Base-by-base conservation (phyloP, 2,113 vertebrate genomes). In the Nannobrachium achirus region DNA sequence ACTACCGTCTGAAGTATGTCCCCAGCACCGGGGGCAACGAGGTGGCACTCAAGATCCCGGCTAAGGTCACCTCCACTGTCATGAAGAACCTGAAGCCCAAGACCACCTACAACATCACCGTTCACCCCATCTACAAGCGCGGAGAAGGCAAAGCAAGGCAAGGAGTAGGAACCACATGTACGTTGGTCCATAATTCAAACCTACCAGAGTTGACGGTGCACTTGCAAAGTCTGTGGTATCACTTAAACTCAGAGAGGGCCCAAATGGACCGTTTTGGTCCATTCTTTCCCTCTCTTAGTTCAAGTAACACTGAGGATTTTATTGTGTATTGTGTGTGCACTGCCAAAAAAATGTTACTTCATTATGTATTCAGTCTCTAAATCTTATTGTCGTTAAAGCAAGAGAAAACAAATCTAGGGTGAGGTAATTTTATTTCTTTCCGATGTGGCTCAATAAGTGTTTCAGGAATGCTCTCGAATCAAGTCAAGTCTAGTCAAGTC, bases 111-210 rank as follows among this genome's bases (percentile, higher is more conserved):
- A 77, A 94, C 78, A 85, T 98, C 85, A 93, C 80, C 0, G 95
- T 98, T 46, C 89, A 94, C 52, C 98, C 98, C 25, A 67, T 97
- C 70, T 98, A 99, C 86, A 95, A 91, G 78, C 93, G 81, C 49
- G 94, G 96, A 73, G 95, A 94, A 80, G 98, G 98, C 81, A 98
- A 96, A 91, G 89, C 95, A 84, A 96, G 95, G 89, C 95, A 96
- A 95, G 97, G 96, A 87, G 94, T 94, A 88, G 98, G 97, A 92
- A 97, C 93, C 62, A 99, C 98, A 95, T 93, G 97, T 98, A 94
- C 79, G 91, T 89, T 93, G 89, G 84, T 88, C 86, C 85, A 81
- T 87, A 80, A 88, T 87, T 89, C 88, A 88, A 86, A 82, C 86
- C 83, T 85, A 80, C 74, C 83, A 80, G 75, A 78, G 68, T 33